phyloP scores from a whole-genome alignment of 2,888 invertebrate genomes.

The Ariolimax columbianus region DNA sequence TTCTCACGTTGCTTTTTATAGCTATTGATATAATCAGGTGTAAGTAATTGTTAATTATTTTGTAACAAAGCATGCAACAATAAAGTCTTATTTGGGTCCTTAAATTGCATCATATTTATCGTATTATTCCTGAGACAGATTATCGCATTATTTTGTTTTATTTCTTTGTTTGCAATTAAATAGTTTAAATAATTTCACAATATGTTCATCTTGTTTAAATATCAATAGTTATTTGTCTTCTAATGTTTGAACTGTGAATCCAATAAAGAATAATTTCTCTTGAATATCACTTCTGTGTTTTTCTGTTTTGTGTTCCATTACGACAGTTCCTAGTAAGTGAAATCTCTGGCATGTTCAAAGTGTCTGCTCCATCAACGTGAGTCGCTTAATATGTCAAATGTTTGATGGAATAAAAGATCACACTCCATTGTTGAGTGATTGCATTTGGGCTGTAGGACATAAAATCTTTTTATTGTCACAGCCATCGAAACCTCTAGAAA shows the following conservation, averaged over 20 bases:
- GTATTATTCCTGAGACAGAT: too few relatives aligned
- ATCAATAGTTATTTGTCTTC: background rate
- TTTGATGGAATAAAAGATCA: conserved; percentile 28
- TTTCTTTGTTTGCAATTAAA: too few relatives aligned
- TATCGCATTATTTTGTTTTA: too few relatives aligned
- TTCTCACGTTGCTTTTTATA: too few relatives aligned
- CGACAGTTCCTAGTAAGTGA: background rate
- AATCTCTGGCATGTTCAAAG: conserved; percentile 7
- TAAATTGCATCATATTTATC: too few relatives aligned
- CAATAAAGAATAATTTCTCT: conserved; percentile 20
- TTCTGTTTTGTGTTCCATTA: conserved; percentile 23
- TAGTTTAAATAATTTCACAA: too few relatives aligned
- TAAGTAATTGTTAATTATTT: too few relatives aligned
- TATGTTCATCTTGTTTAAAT: background rate
- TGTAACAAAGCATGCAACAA: too few relatives aligned
- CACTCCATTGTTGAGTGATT: conserved; percentile 22
- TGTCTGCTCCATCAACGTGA: background rate
- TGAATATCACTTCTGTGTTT: conserved; percentile 8
- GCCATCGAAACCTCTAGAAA: conserved; percentile 39
- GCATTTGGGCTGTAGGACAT: conserved; percentile 22
- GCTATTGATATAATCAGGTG: too few relatives aligned
- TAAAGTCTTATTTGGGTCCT: too few relatives aligned
- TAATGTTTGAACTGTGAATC: background rate
- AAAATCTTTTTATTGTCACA: conserved; percentile 31
- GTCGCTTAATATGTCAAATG: conserved; percentile 23